These are phyloP conservation scores for Agapornis roseicollis DNA, from an alignment of 2,113 vertebrate species.

Conservation along the genomic window DNA sequence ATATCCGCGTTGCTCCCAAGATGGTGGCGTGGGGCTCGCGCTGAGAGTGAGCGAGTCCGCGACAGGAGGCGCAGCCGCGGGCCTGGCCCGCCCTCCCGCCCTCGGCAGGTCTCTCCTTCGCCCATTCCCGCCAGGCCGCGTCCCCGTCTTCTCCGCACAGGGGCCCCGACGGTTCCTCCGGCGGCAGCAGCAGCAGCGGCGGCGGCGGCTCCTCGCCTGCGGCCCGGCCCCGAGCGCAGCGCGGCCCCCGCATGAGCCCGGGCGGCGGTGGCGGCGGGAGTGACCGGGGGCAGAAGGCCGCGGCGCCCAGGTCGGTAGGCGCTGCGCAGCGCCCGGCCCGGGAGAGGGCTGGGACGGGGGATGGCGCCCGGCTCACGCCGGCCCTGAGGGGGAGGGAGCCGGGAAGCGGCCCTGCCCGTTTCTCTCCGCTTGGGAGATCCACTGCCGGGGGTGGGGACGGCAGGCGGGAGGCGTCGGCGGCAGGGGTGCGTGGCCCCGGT, in stretches of 20 bases:
- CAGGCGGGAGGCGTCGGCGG: constrained; percentile 24
- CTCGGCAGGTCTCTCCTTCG: neutral
- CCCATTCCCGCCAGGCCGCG: neutral
- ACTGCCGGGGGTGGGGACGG: neutral
- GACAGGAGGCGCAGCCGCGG: neutral
- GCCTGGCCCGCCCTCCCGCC: neutral
- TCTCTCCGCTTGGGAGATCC: neutral
- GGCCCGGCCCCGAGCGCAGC: constrained; percentile 53
- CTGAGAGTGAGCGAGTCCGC: constrained; percentile 45
- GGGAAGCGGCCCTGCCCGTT: neutral
- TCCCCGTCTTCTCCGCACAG: neutral
- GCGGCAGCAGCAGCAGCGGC: neutral
- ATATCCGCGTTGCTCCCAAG: constrained; percentile 62
- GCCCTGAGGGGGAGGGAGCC: neutral
- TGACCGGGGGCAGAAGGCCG: constrained; percentile 54
- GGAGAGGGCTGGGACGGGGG: neutral
- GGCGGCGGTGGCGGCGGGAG: constrained; percentile 49
- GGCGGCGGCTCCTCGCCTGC: neutral
- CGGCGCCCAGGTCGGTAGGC: constrained; percentile 29
- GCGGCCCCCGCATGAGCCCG: constrained; percentile 71
- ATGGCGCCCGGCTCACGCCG: neutral
- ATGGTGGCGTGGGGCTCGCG: constrained; percentile 71
- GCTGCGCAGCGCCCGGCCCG: neutral
- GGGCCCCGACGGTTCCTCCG: neutral
- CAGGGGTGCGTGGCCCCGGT: neutral